A percentile compares a stretch with the other conserved stretches of the same genome.
phyloP scores from a whole-genome alignment of 2,113 vertebrate genomes.

The Phrynocephalus versicolor region DNA sequence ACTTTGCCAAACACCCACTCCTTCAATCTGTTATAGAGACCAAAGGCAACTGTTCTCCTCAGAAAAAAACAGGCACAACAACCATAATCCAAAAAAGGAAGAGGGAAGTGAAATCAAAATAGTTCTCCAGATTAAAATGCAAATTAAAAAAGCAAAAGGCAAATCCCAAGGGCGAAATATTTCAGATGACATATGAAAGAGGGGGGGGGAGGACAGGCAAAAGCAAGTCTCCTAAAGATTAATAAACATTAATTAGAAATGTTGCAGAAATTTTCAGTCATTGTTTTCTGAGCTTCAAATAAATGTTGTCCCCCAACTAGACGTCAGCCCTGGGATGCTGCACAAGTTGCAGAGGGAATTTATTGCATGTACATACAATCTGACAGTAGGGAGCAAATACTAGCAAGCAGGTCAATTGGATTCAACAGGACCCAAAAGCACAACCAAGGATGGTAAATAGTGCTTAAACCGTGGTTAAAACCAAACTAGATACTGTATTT shows the following conservation, averaged over 20 bases:
- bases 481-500: too few relatives aligned
- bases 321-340: too few relatives aligned
- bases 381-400: not conserved
- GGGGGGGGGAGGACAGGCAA: not conserved
- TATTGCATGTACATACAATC: not conserved
- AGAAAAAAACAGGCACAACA: constrained; percentile 8
- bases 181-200: not conserved
- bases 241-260: not conserved
- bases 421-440: not conserved
- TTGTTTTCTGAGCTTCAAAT: not conserved
- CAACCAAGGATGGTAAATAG: not conserved
- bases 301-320: not conserved
- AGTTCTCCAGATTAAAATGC: not conserved
- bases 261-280: not conserved
- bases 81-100: not conserved
- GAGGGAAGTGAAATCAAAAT: not conserved
- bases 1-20: not conserved
- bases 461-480: not conserved
- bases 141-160: not conserved
- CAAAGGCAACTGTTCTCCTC: not conserved
- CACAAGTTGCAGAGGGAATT: not conserved
- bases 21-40: constrained; percentile 11
- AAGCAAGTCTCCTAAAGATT: not conserved
- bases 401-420: too few relatives aligned
- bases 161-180: not conserved